Conservation (phyloP, 1,140 invertebrate genomes). For the Drosophila bifasciata region DNA sequence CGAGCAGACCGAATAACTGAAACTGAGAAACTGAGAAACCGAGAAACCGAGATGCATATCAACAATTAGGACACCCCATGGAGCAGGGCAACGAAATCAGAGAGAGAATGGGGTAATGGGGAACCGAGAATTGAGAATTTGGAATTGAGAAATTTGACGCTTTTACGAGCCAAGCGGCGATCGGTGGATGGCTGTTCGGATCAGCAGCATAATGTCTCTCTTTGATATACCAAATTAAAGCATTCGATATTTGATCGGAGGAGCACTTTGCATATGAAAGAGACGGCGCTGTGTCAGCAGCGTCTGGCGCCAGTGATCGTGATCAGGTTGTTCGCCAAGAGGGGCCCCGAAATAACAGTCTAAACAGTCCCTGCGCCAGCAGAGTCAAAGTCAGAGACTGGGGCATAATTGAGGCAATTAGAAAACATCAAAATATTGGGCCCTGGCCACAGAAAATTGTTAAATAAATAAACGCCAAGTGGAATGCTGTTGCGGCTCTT, state of each 20-base stretch:
- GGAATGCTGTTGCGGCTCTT: constrained; percentile 65
- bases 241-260: constrained; percentile 62
- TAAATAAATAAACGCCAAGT: constrained; percentile 70
- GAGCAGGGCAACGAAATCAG: constrained; percentile 47
- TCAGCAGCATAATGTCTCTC: constrained; percentile 78
- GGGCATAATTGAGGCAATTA: constrained; percentile 79
- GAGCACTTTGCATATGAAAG: constrained; percentile 74
- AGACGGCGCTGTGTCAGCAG: constrained; percentile 10
- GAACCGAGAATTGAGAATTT: constrained; percentile 36
- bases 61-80: constrained; percentile 77
- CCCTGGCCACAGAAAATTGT: constrained; percentile 58
- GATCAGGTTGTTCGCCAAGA: constrained; percentile 17
- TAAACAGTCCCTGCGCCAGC: neutral
- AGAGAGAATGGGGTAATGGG: too few relatives aligned
- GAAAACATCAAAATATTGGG: constrained; percentile 80
- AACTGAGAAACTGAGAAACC: constrained; percentile 8
- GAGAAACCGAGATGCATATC: constrained; percentile 66
- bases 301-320: constrained; percentile 49
- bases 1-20: neutral
- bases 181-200: constrained; percentile 1
- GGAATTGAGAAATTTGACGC: constrained; percentile 78
- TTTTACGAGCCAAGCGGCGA: constrained; percentile 63
- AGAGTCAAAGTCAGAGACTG: constrained; percentile 3
- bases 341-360: constrained; percentile 22
- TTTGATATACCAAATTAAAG: constrained; percentile 81